Base-by-base conservation (phyloP, 2,797 vertebrate species). In the Arrhamphus sclerolepis region DNA sequence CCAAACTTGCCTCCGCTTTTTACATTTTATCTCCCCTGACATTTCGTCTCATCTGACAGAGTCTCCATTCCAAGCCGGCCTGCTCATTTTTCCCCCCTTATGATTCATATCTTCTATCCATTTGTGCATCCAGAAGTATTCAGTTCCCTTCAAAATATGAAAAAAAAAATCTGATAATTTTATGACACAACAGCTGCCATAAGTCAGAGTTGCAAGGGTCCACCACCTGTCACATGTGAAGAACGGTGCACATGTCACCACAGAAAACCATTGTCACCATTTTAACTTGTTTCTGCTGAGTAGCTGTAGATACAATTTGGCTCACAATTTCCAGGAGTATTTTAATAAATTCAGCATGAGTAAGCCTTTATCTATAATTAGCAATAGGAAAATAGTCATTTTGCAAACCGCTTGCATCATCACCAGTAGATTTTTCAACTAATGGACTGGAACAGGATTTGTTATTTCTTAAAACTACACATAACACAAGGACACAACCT, bases 21-120 rank as follows among this genome's bases (percentile, higher is more conserved):
- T 21, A 67, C 83, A 86, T 85, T 80, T 72, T 56, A 60, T 78
- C 75, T 77, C 78, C 65, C 67, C 67, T 64, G 64, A 73, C 87
- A 89, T 86, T 80, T 72, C 50, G 64, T 76, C 74, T 77, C 78
- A 65, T 70, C 67, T 61, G 63, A 72, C 69, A 54, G 52, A 55
- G 65, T 26, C 43, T 60, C 53, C 70, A 55, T 77, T 49, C 21
- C 43, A 46, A 73, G 28, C 31, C 1, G 40, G 5, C 29, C 63
- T 21, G 59, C 66, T 70, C 14, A 14, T 46, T 76, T 46, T 6
- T 66, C 46, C 40, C 14, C 34, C 22, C 44, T 2, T 49, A 40
- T 18, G 47, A 26, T 56, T 78, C 38, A 16, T 21, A 18, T 48
- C 39, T 72, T 41, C 34, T 18, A 56, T 43, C 43, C 31, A 44